Conservation (phyloP, 2,797 vertebrate genomes). For the Ctenosaura bakeri region DNA sequence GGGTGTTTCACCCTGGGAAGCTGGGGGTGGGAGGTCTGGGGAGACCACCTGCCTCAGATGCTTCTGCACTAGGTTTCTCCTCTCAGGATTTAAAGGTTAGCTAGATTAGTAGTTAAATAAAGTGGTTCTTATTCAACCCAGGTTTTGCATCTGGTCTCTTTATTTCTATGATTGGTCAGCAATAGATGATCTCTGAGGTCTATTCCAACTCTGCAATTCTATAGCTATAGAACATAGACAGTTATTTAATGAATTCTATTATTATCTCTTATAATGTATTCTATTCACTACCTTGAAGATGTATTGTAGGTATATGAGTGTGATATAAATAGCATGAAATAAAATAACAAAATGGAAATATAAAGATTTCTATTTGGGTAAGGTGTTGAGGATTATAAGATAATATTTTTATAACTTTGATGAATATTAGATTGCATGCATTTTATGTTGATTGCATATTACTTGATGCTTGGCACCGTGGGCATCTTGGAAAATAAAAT, state of each 20-base stretch:
- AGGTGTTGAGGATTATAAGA: neutral
- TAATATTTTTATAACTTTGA: neutral
- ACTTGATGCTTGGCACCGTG: slow-evolving; percentile 33
- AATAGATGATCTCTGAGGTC: neutral
- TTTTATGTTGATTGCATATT: slow-evolving; percentile 20
- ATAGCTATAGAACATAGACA: neutral
- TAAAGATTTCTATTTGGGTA: neutral
- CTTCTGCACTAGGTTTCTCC: no score
- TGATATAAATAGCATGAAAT: slow-evolving; percentile 7
- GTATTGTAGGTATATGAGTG: neutral
- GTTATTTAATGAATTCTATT: neutral
- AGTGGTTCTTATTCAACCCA: neutral
- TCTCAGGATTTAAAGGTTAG: neutral
- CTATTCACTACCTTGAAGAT: neutral
- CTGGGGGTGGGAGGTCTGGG: no score
- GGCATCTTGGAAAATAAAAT: slow-evolving; percentile 23
- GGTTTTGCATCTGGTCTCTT: no score
- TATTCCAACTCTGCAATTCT: neutral
- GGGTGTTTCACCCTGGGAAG: neutral
- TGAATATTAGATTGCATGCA: neutral
- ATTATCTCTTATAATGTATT: neutral
- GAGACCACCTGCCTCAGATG: no score
- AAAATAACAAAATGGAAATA: slow-evolving; percentile 4
- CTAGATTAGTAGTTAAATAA: neutral
- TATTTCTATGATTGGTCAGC: no score